These are phyloP conservation scores for Oxyura jamaicensis DNA, from an alignment of 2,113 vertebrate genomes.

Conservation along the genomic window DNA sequence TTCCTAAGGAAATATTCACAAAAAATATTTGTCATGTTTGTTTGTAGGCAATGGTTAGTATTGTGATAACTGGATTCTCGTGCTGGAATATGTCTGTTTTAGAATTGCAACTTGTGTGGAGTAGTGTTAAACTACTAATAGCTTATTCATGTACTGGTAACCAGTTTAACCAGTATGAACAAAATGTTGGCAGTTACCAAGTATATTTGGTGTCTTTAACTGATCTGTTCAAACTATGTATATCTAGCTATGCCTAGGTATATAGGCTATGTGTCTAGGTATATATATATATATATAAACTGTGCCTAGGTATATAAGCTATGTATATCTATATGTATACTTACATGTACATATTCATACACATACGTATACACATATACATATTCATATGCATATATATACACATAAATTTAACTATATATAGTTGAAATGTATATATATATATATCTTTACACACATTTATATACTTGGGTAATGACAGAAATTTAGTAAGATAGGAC, in stretches of 20 bases:
- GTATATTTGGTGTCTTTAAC: neutral
- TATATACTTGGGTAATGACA: neutral
- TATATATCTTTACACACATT: neutral
- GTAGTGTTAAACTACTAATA: neutral
- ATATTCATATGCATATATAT: fast-evolving
- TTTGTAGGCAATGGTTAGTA: neutral
- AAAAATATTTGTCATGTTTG: neutral
- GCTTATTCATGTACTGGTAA: neutral
- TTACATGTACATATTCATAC: neutral
- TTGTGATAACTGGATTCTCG: neutral
- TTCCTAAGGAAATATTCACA: neutral
- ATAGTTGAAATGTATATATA: neutral
- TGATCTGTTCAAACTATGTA: neutral
- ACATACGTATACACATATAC: no score
- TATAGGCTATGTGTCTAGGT: no score
- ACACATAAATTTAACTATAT: neutral
- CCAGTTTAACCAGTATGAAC: neutral
- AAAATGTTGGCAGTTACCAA: neutral
- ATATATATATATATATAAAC: no score
- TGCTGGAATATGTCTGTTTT: neutral
- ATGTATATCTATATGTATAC: neutral
- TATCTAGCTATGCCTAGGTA: no score
- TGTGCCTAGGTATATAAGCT: no score
- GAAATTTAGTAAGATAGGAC: neutral
- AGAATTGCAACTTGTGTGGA: neutral